A percentile compares a stretch with the other conserved stretches of the same genome.
phyloP scores from a whole-genome alignment of 2,888 invertebrate species.

The Yponomeuta evonymella region DNA sequence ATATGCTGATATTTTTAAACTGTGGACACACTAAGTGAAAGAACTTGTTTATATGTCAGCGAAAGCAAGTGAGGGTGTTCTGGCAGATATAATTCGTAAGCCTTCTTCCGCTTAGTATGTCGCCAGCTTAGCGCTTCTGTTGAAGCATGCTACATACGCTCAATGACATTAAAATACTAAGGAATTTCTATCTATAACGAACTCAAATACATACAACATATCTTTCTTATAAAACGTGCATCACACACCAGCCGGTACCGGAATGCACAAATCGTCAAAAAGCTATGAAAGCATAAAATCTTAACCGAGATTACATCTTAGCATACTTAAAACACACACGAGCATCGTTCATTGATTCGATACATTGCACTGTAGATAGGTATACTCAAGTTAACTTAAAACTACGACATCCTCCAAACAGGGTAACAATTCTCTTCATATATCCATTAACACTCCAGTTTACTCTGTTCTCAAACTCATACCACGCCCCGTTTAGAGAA shows the following conservation, averaged over 20 bases:
- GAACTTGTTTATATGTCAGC: not conserved
- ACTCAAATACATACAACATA: not conserved
- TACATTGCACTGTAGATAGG: not conserved
- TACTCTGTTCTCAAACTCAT: not conserved
- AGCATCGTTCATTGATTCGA: conserved; percentile 26
- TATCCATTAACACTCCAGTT: not conserved
- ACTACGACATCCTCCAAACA: not conserved
- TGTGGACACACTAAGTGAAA: too few relatives aligned
- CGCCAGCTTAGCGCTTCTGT: not conserved
- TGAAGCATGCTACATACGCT: not conserved
- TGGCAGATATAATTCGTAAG: not conserved
- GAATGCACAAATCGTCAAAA: conserved; percentile 59
- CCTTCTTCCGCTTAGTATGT: not conserved
- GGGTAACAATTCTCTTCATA: not conserved
- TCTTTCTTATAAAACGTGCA: conserved; percentile 17
- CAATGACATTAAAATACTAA: not conserved
- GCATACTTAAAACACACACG: conserved; percentile 28
- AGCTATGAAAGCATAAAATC: conserved; percentile 68
- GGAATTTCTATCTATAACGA: not conserved
- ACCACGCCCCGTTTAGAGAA: not conserved
- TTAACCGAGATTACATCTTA: conserved; percentile 64
- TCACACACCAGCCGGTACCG: conserved; percentile 73
- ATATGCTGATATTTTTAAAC: too few relatives aligned
- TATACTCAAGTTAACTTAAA: not conserved
- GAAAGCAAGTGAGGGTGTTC: not conserved